Percentiles rank a stretch among this genome's conserved stretches.
These are phyloP conservation scores for Nomada hirtipes DNA, from an alignment of 2,888 invertebrate species.

Conservation along the genomic window DNA sequence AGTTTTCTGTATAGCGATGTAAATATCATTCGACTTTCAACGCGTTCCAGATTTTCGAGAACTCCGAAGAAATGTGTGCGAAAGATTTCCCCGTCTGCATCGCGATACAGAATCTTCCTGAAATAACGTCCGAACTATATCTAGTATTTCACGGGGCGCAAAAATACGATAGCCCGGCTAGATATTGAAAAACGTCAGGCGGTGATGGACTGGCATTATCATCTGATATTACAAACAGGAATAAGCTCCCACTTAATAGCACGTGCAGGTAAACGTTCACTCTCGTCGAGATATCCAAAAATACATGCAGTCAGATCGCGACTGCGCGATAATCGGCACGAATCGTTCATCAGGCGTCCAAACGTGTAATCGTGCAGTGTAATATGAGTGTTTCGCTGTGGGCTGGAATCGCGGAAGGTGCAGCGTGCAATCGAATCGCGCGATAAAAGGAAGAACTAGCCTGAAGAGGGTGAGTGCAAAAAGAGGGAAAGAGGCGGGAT, in stretches of 20 bases:
- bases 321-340: slow-evolving; percentile 36
- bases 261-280: neutral
- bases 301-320: slow-evolving; percentile 18
- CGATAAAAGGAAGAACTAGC: slow-evolving; percentile 44
- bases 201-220: neutral
- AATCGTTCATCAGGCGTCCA: slow-evolving; percentile 39
- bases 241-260: neutral
- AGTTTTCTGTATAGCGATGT: too few species aligned
- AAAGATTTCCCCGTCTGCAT: neutral
- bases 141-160: neutral
- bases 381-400: slow-evolving; percentile 45
- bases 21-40: neutral
- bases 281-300: slow-evolving; percentile 4
- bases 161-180: neutral
- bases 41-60: neutral
- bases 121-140: neutral
- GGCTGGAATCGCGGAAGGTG: slow-evolving; percentile 26
- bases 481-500: slow-evolving; percentile 8
- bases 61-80: too few species aligned
- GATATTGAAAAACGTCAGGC: neutral
- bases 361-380: slow-evolving; percentile 40
- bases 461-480: neutral
- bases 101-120: neutral
- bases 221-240: neutral
- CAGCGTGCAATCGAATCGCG: slow-evolving; percentile 41